Conservation (phyloP, 1,140 invertebrate species). For the Meteorus sp. region DNA sequence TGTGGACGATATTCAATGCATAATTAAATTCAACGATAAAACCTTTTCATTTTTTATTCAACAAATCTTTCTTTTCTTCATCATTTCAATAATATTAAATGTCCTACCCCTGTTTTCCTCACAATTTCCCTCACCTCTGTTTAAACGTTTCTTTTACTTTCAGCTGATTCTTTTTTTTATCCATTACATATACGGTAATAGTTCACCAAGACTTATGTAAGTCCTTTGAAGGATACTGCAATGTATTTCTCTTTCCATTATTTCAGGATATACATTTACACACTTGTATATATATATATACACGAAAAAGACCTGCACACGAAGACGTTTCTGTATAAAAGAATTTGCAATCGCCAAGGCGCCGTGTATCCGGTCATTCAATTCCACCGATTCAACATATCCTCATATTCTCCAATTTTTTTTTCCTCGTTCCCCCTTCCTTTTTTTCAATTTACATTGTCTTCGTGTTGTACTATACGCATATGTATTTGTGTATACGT, state of each 20-base stretch:
- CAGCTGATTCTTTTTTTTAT: no score
- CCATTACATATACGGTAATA: not conserved
- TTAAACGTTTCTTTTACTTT: no score
- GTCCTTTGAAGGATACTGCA: not conserved
- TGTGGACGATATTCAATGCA: no score
- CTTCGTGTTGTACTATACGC: no score
- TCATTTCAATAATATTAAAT: no score
- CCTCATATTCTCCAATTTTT: not conserved
- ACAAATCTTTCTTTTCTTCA: no score
- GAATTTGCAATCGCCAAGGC: constrained; percentile 39
- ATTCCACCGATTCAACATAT: constrained; percentile 26
- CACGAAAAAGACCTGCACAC: not conserved
- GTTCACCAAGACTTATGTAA: constrained; percentile 2
- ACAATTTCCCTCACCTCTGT: no score
- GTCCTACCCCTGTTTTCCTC: no score
- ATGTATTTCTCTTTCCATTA: not conserved
- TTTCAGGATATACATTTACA: constrained; percentile 15
- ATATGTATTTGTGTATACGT: no score
- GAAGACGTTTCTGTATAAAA: constrained; percentile 12
- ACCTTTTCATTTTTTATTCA: no score
- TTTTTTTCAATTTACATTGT: not conserved
- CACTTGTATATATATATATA: no score
- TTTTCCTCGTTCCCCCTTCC: not conserved
- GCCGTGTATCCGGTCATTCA: constrained; percentile 48
- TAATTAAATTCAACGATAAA: no score